phyloP scores from a whole-genome alignment of 1,140 invertebrate genomes.

The Listronotus bonariensis region DNA sequence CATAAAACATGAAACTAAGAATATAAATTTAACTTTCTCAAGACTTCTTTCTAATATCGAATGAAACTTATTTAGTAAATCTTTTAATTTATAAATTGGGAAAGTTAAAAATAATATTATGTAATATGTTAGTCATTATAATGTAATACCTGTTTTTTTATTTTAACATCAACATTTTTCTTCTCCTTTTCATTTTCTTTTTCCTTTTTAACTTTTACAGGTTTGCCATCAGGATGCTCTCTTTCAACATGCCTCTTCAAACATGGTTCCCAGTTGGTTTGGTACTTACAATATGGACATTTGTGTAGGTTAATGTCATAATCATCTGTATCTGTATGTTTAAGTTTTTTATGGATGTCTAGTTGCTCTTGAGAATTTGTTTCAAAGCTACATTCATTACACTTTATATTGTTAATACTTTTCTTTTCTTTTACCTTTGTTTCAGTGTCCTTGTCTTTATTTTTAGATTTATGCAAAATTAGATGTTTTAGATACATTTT shows the following conservation, averaged over 20 bases:
- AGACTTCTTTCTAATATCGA: too few relatives aligned
- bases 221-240: conserved; percentile 12
- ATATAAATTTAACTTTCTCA: too few relatives aligned
- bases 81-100: too few relatives aligned
- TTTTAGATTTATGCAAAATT: conserved; percentile 12
- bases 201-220: conserved; percentile 20
- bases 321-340: conserved; percentile 8
- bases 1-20: too few relatives aligned
- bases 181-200: conserved; percentile 1
- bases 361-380: conserved; percentile 14
- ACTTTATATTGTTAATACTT: conserved; percentile 8
- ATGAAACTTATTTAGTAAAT: too few relatives aligned
- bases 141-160: neutral
- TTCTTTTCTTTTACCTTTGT: conserved; percentile 7
- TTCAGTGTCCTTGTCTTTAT: neutral
- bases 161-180: conserved; percentile 1
- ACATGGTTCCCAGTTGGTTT: conserved; percentile 35
- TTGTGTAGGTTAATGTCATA: conserved; percentile 13
- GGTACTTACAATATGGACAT: conserved; percentile 29
- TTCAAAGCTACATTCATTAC: conserved; percentile 25
- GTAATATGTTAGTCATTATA: too few relatives aligned
- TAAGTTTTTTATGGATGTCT: conserved; percentile 28
- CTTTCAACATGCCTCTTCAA: conserved; percentile 32
- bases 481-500: conserved; percentile 28
- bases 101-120: too few relatives aligned